Evolutionary conservation across 2,797 vertebrate genomes (phyloP).

Genomic region (Myoxocephalus aenaeus): DNA sequence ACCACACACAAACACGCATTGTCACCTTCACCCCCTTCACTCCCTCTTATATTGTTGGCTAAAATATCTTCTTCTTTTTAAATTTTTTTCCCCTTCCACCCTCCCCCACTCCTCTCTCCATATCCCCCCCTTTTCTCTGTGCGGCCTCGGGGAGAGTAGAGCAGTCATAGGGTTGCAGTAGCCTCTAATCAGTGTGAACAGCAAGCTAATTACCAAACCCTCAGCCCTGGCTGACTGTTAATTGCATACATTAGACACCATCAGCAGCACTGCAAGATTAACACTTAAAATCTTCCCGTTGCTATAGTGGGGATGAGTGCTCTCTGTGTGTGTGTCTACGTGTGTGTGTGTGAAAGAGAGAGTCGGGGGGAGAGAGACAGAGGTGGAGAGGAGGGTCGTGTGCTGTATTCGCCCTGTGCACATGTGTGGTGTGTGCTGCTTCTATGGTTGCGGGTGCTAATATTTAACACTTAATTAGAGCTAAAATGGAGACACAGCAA

Average conservation of each 20-base stretch:
- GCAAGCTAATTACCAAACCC: constrained; percentile 99
- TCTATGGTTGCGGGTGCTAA: constrained; percentile 68
- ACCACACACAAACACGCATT: constrained; percentile 8
- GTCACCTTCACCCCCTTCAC: constrained; percentile 50
- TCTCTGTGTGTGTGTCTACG: constrained; percentile 17
- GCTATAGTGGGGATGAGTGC: constrained; percentile 77
- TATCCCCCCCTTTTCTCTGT: constrained; percentile 44
- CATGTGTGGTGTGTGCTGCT: constrained; percentile 52
- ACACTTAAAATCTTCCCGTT: constrained; percentile 99
- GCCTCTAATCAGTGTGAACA: constrained; percentile 87
- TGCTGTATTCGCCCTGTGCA: constrained; percentile 39
- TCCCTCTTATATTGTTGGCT: constrained; percentile 45
- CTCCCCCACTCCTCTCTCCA: constrained; percentile 35
- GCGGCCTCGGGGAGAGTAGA: constrained; percentile 73
- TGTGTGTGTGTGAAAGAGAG: constrained; percentile 51
- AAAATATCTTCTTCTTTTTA: constrained; percentile 45
- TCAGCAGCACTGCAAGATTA: constrained; percentile 98
- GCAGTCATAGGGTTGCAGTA: constrained; percentile 80
- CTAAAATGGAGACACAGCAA: constrained; percentile 70
- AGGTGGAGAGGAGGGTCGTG: constrained; percentile 48
- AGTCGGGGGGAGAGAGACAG: constrained; percentile 26
- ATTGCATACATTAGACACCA: constrained; percentile 99
- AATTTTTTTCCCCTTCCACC: constrained; percentile 26
- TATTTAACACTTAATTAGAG: constrained; percentile 84
- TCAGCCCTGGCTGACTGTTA: constrained; percentile 94